These are phyloP conservation scores for Drosophila infuscata DNA, from an alignment of 2,888 invertebrate genomes.

Conservation along the genomic window DNA sequence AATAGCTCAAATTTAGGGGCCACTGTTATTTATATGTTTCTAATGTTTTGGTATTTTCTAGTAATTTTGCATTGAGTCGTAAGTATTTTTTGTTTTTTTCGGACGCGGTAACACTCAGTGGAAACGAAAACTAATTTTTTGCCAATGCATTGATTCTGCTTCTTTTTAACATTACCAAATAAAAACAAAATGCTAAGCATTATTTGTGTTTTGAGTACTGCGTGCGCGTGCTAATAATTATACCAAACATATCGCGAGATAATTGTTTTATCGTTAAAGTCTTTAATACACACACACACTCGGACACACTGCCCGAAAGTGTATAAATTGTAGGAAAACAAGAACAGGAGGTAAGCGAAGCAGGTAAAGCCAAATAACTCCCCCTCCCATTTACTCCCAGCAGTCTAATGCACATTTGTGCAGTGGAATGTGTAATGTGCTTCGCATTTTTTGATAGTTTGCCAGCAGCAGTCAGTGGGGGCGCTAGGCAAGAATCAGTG, in stretches of 20 bases:
- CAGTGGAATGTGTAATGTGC: constrained; percentile 58
- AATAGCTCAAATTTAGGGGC: not conserved
- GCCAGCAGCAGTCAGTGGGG: constrained; percentile 10
- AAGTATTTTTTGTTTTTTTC: constrained; percentile 4
- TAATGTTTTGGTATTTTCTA: constrained; percentile 14
- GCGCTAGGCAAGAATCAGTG: constrained; percentile 29
- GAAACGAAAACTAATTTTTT: constrained; percentile 55
- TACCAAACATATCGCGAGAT: constrained; percentile 5
- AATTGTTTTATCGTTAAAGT: constrained; percentile 15
- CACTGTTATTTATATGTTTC: not conserved
- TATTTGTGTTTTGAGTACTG: constrained; percentile 30
- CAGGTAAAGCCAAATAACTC: constrained; percentile 43
- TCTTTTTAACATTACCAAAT: constrained; percentile 35
- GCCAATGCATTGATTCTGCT: constrained; percentile 52
- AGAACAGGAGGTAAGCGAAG: constrained; percentile 54
- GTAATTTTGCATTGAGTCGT: not conserved
- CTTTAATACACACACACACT: constrained; percentile 19
- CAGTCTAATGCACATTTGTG: constrained; percentile 32
- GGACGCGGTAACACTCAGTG: constrained; percentile 35
- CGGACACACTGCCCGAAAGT: constrained; percentile 34
- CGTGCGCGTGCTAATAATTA: constrained; percentile 33
- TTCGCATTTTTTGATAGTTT: constrained; percentile 31
- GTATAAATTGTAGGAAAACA: constrained; percentile 42
- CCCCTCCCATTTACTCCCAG: constrained; percentile 4
- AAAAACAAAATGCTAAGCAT: constrained; percentile 44